phyloP scores from a whole-genome alignment of 1,140 invertebrate genomes.

The Polypedilum vanderplanki region DNA sequence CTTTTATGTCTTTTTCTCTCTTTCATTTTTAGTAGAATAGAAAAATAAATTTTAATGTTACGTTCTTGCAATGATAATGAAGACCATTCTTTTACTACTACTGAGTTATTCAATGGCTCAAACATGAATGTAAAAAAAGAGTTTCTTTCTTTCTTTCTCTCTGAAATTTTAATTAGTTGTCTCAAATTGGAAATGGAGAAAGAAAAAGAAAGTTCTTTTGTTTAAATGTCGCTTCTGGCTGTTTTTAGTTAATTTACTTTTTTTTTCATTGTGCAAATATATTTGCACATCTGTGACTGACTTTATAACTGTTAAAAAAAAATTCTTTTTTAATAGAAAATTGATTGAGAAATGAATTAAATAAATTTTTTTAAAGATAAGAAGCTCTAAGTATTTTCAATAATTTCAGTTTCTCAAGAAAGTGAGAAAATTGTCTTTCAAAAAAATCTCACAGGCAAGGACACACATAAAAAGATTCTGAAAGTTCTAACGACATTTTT shows the following conservation, averaged over 20 bases:
- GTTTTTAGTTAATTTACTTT: conserved; percentile 20
- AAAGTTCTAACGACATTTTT: no score
- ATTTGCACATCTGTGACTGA: no score
- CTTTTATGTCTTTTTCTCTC: conserved; percentile 8
- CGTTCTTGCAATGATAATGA: conserved; percentile 15
- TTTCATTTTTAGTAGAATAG: not conserved
- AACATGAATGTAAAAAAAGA: not conserved
- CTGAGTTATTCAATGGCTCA: not conserved
- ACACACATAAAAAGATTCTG: no score
- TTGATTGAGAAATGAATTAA: no score
- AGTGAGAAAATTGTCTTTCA: no score
- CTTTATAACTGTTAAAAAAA: no score
- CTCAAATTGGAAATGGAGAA: not conserved
- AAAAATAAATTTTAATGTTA: conserved; percentile 12
- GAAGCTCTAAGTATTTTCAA: no score
- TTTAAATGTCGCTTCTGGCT: not conserved
- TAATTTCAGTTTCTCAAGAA: no score
- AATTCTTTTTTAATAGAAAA: no score
- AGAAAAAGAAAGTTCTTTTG: not conserved
- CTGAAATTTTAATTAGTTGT: conserved; percentile 20
- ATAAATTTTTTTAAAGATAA: no score
- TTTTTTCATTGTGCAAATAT: no score
- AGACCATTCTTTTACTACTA: not conserved
- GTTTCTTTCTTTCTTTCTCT: not conserved
- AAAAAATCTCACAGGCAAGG: no score